Conservation (phyloP, 2,888 invertebrate genomes). For the Agapetus fuscipes region DNA sequence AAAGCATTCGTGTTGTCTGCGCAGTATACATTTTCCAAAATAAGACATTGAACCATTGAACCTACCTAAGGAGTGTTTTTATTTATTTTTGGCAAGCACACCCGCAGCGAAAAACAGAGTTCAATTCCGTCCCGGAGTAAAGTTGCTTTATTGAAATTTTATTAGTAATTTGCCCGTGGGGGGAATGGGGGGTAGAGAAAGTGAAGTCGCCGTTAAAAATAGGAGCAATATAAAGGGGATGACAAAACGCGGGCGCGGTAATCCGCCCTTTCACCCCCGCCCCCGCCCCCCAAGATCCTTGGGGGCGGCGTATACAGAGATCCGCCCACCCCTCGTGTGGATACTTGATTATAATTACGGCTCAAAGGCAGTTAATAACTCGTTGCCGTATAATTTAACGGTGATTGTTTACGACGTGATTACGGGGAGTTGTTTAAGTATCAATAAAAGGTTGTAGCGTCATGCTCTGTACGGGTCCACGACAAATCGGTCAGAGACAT, state of each 20-base stretch:
- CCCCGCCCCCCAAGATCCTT: conserved; percentile 2
- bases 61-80: no score
- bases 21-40: no score
- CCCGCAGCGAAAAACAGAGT: no score
- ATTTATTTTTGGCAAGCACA: no score
- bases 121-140: no score
- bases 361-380: conserved; percentile 19
- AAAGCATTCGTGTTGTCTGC: no score
- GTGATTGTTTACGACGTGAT: conserved; percentile 23
- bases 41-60: no score
- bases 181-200: conserved; percentile 5
- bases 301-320: no score
- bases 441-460: conserved; percentile 14
- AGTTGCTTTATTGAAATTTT: conserved; percentile 22
- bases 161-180: conserved; percentile 19
- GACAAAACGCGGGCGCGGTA: conserved; percentile 3
- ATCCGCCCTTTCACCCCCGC: conserved; percentile 1
- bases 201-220: conserved; percentile 13
- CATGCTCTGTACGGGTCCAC: neutral
- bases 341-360: conserved; percentile 22
- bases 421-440: conserved; percentile 16
- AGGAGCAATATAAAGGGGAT: conserved; percentile 11
- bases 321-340: neutral
- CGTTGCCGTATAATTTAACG: conserved; percentile 22
- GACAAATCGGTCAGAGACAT: no score